Percentiles rank a stretch among this genome's conserved stretches.
Evolutionary conservation across 2,797 vertebrate species (phyloP).

Genomic region (Scyliorhinus canicula): DNA sequence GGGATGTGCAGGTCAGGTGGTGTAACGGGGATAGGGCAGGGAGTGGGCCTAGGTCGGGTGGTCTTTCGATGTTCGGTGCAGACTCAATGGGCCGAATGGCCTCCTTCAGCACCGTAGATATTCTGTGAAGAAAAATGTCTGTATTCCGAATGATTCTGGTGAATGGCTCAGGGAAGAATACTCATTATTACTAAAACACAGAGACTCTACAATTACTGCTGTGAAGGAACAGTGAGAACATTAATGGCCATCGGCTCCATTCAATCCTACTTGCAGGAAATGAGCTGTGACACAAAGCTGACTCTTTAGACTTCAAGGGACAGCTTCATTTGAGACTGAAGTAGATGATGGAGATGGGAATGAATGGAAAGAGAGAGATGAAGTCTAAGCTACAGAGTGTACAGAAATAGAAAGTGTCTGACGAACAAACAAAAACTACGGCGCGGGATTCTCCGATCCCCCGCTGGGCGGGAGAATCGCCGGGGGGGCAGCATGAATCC

Average conservation of each 20-base stretch:
- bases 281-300: background rate
- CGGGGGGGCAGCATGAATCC: no score
- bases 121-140: no score
- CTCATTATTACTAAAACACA: background rate
- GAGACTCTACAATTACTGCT: background rate
- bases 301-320: background rate
- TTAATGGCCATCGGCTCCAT: background rate
- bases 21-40: no score
- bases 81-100: no score
- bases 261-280: background rate
- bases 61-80: no score
- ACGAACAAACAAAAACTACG: background rate
- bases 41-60: no score
- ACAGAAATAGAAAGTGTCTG: background rate
- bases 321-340: background rate
- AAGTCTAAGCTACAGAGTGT: no score
- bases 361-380: background rate
- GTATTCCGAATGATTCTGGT: background rate
- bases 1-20: no score
- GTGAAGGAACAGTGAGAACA: background rate
- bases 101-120: no score
- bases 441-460: no score
- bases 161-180: slow-evolving; percentile 5
- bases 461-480: no score
- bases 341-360: background rate